Conservation (phyloP, 1,140 invertebrate genomes). For the Leptinotarsa undecemlineata region DNA sequence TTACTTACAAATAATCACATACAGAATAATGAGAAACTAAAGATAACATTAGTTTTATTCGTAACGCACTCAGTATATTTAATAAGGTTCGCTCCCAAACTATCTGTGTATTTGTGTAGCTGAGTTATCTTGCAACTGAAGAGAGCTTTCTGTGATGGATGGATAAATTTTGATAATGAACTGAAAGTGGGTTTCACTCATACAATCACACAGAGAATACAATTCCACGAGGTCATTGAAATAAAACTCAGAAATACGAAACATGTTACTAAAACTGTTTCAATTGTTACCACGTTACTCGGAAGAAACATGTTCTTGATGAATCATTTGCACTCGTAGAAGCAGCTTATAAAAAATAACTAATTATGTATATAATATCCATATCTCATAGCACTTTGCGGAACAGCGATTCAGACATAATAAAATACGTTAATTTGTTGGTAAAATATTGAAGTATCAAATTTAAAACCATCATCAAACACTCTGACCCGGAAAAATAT, state of each 20-base stretch:
- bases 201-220: conserved; percentile 34
- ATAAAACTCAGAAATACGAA: conserved; percentile 20
- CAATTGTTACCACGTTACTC: conserved; percentile 33
- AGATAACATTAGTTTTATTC: not conserved
- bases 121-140: too few relatives aligned
- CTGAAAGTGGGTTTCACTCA: conserved; percentile 26
- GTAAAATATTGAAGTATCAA: too few relatives aligned
- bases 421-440: too few relatives aligned
- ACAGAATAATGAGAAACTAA: not conserved
- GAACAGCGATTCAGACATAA: too few relatives aligned
- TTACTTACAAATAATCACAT: conserved; percentile 18
- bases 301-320: conserved; percentile 18
- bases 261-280: conserved; percentile 31
- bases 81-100: too few relatives aligned
- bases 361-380: conserved; percentile 17
- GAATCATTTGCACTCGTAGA: not conserved
- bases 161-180: not conserved
- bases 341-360: conserved; percentile 30
- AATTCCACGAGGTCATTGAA: conserved; percentile 10
- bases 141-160: not conserved
- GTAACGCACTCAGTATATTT: not conserved
- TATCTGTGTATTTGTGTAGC: too few relatives aligned
- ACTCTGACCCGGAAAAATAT: too few relatives aligned
- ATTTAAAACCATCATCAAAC: too few relatives aligned
- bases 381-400: not conserved